Conservation (phyloP, 2,888 invertebrate species). For the Tipula vernalis region DNA sequence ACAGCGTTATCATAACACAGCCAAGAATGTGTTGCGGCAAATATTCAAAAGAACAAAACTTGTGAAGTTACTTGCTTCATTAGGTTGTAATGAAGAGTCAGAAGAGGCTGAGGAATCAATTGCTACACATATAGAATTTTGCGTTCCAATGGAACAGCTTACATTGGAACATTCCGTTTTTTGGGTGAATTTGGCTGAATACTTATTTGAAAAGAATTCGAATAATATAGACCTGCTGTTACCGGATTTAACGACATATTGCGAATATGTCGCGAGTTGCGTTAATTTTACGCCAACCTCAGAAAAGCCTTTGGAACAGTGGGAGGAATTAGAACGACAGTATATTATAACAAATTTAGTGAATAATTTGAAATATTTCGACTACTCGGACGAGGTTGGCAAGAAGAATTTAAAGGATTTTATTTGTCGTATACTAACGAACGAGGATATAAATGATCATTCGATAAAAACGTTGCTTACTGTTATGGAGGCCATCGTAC, state of each 20-base stretch:
- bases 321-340: slow-evolving; percentile 30
- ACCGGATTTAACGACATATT: slow-evolving; percentile 62
- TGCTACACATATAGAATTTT: slow-evolving; percentile 33
- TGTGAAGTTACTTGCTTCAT: slow-evolving; percentile 22
- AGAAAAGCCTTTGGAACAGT: slow-evolving; percentile 24
- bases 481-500: slow-evolving; percentile 35
- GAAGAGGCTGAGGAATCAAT: slow-evolving; percentile 24
- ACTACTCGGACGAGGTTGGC: slow-evolving; percentile 53
- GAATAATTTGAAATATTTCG: slow-evolving; percentile 44
- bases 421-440: slow-evolving; percentile 41
- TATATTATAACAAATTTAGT: slow-evolving; percentile 43
- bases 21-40: slow-evolving; percentile 38
- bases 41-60: slow-evolving; percentile 42
- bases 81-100: slow-evolving; percentile 18
- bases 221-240: slow-evolving; percentile 29
- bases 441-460: slow-evolving; percentile 32
- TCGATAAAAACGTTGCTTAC: slow-evolving; percentile 33
- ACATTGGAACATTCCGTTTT: slow-evolving; percentile 45
- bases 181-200: slow-evolving; percentile 48
- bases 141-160: slow-evolving; percentile 39
- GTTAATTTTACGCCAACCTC: neutral
- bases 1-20: slow-evolving; percentile 42
- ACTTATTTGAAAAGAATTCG: slow-evolving; percentile 29
- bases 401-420: slow-evolving; percentile 40
- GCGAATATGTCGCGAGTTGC: slow-evolving; percentile 40